Base-by-base conservation (phyloP, 2,797 vertebrate genomes). In the Austrolebias charrua region DNA sequence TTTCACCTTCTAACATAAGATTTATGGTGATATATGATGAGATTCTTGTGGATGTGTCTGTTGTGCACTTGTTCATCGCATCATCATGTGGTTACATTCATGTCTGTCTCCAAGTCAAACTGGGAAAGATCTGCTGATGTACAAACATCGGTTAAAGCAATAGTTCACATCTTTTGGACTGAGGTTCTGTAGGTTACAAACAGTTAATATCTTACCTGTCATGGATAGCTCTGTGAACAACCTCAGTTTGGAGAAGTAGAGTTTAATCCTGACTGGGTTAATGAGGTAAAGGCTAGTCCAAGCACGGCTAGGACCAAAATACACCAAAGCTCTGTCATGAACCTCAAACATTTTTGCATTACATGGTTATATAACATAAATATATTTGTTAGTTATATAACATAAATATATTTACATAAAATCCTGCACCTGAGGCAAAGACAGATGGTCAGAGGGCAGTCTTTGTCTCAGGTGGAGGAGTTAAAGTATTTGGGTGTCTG, bases 51-150 rank as follows among this genome's bases (percentile, higher is more conserved):
- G 12, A 59, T 31, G 66, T 45, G 43, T 29, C 35, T 71, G 28
- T 55, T 14, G 24, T 48, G 66, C 63, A 76, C 69, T 69, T 8
- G 8, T 43, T 69, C 66, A 54, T 66, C 28, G 53, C 42, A 10
- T 8, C 38, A 16, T 43, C 12, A 38, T 50, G 18, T 50, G 60
- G 52, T 63, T 55, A 72, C 47, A 44, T 44, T 75, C 71, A 80
- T 82, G 35, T 40, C 24, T 20, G 49, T 13, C 1, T 40, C 4
- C 4, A 6, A 40, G 54, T 1, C 29, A 33, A 13, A 6, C 1
- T 38, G 19, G 28, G 3, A 52, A 53, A 66, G 5, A n/a, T 70
- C 35, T 3, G 35, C 35, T 38, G 3, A 38, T 12, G 43, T 49
- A 33, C 52, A 13, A 60, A 60, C 51, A 46, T 35, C 16, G 69